Evolutionary conservation across 2,888 invertebrate genomes (phyloP).

Genomic region (Trissoscelio sp.): DNA sequence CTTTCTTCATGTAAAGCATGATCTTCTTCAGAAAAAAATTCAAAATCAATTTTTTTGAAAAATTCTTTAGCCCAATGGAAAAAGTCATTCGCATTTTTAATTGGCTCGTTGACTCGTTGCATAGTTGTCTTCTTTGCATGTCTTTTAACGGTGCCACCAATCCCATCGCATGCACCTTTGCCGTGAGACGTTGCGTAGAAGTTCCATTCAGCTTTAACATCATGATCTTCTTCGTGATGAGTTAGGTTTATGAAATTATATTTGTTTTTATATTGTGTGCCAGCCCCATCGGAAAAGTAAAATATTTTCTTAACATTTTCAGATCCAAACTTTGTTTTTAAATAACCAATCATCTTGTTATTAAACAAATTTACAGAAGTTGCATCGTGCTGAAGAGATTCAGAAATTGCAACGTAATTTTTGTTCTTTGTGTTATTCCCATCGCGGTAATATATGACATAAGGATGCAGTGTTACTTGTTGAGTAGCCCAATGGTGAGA

Average conservation of each 20-base stretch:
- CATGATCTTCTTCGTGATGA: slow-evolving; percentile 36
- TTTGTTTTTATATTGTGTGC: slow-evolving; percentile 32
- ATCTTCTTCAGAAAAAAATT: slow-evolving; percentile 35
- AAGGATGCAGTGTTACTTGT: slow-evolving; percentile 29
- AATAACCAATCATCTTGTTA: slow-evolving; percentile 11
- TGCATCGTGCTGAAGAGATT: slow-evolving; percentile 26
- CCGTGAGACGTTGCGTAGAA: slow-evolving; percentile 48
- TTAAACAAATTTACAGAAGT: slow-evolving; percentile 27
- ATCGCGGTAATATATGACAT: slow-evolving; percentile 14
- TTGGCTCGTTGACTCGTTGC: slow-evolving; percentile 22
- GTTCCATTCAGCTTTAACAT: slow-evolving; percentile 34
- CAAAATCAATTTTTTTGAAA: slow-evolving; percentile 52
- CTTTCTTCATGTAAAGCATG: slow-evolving; percentile 22
- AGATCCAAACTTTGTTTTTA: slow-evolving; percentile 25
- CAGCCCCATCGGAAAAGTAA: slow-evolving; percentile 48
- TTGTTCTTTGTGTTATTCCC: background rate
- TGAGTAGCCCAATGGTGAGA: slow-evolving; percentile 36
- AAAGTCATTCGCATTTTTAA: slow-evolving; percentile 37
- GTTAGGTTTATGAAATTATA: slow-evolving; percentile 46
- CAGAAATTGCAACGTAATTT: slow-evolving; percentile 35
- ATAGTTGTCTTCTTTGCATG: slow-evolving; percentile 28
- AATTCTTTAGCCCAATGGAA: slow-evolving; percentile 34
- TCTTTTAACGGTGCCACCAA: slow-evolving; percentile 18
- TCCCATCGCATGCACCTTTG: slow-evolving; percentile 45
- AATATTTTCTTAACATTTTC: slow-evolving; percentile 21